A percentile compares a stretch with the other conserved stretches of the same genome.
These are phyloP conservation scores for Odontomyia ornata DNA, from an alignment of 2,888 invertebrate genomes.

Conservation along the genomic window DNA sequence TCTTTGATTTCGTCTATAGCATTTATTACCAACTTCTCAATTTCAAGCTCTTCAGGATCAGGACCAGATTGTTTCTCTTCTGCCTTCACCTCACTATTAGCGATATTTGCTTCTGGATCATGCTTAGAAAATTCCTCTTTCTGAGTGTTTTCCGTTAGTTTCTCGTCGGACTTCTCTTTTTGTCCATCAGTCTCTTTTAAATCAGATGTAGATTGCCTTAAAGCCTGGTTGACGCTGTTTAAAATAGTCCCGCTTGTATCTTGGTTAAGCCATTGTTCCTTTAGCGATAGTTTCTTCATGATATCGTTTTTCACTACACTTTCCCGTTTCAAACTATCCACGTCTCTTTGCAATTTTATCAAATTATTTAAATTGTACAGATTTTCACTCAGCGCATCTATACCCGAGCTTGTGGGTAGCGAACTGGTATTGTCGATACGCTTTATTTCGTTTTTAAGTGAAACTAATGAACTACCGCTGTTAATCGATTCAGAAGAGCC, in stretches of 20 bases:
- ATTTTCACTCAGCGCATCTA: constrained; percentile 63
- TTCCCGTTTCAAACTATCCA: constrained; percentile 61
- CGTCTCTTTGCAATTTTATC: constrained; percentile 63
- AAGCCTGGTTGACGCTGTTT: constrained; percentile 51
- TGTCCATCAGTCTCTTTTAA: constrained; percentile 42
- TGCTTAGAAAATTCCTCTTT: neutral
- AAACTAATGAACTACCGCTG: neutral
- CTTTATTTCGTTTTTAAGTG: constrained; percentile 58
- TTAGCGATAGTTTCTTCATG: constrained; percentile 61
- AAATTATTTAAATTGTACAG: constrained; percentile 62
- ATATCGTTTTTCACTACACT: constrained; percentile 63
- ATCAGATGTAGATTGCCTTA: constrained; percentile 49
- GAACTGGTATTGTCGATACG: constrained; percentile 60
- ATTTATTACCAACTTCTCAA: constrained; percentile 35
- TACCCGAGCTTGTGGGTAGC: constrained; percentile 58
- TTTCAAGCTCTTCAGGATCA: constrained; percentile 40
- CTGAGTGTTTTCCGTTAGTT: neutral
- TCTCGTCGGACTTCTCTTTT: constrained; percentile 40
- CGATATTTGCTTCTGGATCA: neutral
- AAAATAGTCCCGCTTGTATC: constrained; percentile 25
- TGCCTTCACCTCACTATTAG: neutral
- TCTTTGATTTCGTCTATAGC: constrained; percentile 34
- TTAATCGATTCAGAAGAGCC: constrained; percentile 29
- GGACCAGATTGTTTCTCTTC: neutral
- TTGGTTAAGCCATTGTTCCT: constrained; percentile 63